Base-by-base conservation (phyloP, 2,797 vertebrate species). In the Enteromius mattozi region DNA sequence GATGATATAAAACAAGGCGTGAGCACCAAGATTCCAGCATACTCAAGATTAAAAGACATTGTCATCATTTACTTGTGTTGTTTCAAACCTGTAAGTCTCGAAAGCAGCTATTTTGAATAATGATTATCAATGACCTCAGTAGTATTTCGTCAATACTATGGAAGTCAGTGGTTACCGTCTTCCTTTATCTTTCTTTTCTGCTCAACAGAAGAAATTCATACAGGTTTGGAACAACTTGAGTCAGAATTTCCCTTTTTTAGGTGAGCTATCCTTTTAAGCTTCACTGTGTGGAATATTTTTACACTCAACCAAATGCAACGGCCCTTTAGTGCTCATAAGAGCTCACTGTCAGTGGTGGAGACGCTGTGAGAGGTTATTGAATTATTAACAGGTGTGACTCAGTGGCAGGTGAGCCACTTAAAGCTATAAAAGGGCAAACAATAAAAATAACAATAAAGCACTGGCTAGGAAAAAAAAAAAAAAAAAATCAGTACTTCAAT, bases 351-450 rank as follows among this genome's bases (percentile, higher is more conserved):
- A 84, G 19, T 35, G 51, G 30, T 63, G 54, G 33, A 51, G 21
- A 35, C 33, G 6, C 65, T 8, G 65, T 61, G 49, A 51, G 82
- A 84, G 65, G 51, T 51, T 33, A 37, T 35, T 84, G 14, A 79
- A 84, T 84, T 79, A 79, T 79, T 84, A 70, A 84, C 76, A 69
- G 24, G 16, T 24, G 37, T 24, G 51, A 79, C 27, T 71, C 19
- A 71, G 56, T 80, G 27, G 82, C 21, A 78, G 27, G 54, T 19
- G 76, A 35, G 27, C 2, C 40, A 71, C 51, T 42, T 45, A 59
- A 66, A 45, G 40, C 49, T 42, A 8, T 56, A 70, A 71, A 45
- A 77, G 8, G 33, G 6, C 7, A 66, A 83, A 83, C 10, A 71
- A 59, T 27, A 76, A 51, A 13, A 54, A 70, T 27, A 71, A 21